Conservation (phyloP, 2,888 invertebrate genomes). For the Parnassius smintheus region DNA sequence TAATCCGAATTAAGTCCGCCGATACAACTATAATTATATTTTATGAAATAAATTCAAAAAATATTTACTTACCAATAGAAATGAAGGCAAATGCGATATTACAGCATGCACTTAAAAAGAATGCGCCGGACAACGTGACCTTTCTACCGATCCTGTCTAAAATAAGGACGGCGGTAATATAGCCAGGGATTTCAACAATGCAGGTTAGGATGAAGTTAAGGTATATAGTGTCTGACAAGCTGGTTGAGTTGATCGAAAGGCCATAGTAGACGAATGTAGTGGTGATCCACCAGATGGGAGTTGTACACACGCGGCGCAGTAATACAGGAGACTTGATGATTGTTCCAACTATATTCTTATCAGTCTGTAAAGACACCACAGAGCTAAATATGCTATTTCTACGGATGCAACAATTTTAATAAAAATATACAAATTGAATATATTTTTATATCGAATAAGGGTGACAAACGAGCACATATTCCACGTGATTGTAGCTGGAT, state of each 20-base stretch:
- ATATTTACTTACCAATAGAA: conserved; percentile 36
- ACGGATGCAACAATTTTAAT: too few species aligned
- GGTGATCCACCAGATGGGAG: conserved; percentile 86
- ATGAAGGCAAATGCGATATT: conserved; percentile 35
- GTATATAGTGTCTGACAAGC: conserved; percentile 84
- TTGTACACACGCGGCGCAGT: conserved; percentile 74
- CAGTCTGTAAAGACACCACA: neutral
- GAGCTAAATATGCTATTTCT: neutral
- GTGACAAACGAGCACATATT: too few species aligned
- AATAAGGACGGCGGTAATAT: conserved; percentile 78
- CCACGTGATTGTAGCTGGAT: too few species aligned
- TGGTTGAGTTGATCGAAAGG: conserved; percentile 85
- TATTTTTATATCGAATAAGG: too few species aligned
- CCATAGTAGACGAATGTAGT: conserved; percentile 87
- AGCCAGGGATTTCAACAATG: conserved; percentile 84
- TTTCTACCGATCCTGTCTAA: conserved; percentile 68
- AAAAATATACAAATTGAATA: too few species aligned
- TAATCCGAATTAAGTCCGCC: too few species aligned
- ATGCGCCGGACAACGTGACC: conserved; percentile 41
- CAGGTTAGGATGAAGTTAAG: conserved; percentile 82
- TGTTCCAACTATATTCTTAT: conserved; percentile 40
- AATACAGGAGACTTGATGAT: conserved; percentile 76
- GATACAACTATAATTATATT: too few species aligned
- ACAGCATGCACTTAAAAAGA: conserved; percentile 32
- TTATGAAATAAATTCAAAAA: too few species aligned